These are phyloP conservation scores for Falco punctatus DNA, from an alignment of 2,113 vertebrate species.

Conservation along the genomic window DNA sequence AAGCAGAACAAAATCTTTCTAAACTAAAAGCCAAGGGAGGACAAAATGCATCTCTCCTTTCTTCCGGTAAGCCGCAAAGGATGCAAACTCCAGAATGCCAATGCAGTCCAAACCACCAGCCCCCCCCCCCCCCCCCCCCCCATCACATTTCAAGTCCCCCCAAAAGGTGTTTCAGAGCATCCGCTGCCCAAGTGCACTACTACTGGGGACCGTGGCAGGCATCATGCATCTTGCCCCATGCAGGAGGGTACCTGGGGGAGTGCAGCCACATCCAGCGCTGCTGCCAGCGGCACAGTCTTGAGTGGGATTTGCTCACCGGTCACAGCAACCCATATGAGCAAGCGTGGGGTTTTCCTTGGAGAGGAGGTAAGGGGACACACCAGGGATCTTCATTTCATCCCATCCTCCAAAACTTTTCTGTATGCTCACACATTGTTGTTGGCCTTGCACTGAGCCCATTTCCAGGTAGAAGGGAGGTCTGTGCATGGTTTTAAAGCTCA, in stretches of 20 bases:
- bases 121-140: too few relatives aligned
- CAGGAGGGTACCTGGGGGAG: background rate
- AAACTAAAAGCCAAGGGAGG: background rate
- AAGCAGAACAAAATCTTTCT: background rate
- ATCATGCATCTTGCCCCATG: accelerated
- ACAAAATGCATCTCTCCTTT: background rate
- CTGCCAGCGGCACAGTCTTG: too few relatives aligned
- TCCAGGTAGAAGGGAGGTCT: background rate
- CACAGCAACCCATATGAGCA: background rate
- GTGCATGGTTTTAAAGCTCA: background rate
- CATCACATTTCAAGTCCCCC: background rate
- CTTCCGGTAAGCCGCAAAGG: background rate
- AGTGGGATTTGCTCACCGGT: background rate
- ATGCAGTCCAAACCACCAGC: background rate
- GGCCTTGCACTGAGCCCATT: background rate
- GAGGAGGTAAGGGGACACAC: too few relatives aligned
- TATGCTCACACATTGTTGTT: accelerated
- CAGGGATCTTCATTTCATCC: background rate
- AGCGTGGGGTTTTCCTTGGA: background rate
- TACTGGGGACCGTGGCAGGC: background rate
- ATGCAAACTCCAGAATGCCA: background rate
- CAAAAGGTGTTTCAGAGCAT: background rate
- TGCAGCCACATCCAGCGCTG: background rate
- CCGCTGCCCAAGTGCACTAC: accelerated
- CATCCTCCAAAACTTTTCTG: background rate